phyloP scores from a whole-genome alignment of 2,888 invertebrate genomes.

The Baronia brevicornis region DNA sequence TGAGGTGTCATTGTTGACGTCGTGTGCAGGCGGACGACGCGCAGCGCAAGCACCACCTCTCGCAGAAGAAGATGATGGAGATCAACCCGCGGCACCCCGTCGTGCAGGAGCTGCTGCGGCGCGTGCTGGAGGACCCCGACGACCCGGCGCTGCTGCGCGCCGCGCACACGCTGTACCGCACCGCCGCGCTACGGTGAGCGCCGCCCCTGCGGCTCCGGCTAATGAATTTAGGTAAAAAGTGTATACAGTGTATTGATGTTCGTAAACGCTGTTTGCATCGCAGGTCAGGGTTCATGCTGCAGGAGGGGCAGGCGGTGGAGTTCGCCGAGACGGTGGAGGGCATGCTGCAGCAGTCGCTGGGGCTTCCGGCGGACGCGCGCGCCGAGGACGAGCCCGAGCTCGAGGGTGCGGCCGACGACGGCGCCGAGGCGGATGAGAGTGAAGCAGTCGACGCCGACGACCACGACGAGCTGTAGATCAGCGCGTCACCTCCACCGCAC shows the following conservation, averaged over 20 bases:
- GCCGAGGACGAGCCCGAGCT: constrained; percentile 29
- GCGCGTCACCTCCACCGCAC: constrained; percentile 6
- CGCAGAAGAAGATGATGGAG: constrained; percentile 97
- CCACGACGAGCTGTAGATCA: constrained; percentile 48
- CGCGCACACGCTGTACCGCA: constrained; percentile 92
- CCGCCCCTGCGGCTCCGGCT: constrained; percentile 13
- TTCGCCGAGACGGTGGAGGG: constrained; percentile 94
- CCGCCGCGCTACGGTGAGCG: constrained; percentile 82
- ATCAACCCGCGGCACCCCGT: constrained; percentile 98
- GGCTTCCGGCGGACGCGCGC: constrained; percentile 83
- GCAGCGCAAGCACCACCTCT: constrained; percentile 90
- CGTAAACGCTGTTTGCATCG: constrained; percentile 7
- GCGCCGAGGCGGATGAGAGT: constrained; percentile 19
- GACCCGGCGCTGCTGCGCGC: constrained; percentile 88
- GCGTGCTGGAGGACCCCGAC: constrained; percentile 85
- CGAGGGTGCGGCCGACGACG: constrained; percentile 23
- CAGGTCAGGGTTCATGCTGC: constrained; percentile 92
- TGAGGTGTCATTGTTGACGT: no score
- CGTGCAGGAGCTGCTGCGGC: constrained; percentile 88
- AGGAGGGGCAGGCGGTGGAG: constrained; percentile 75
- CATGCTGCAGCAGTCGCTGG: constrained; percentile 89
- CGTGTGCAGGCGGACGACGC: constrained; percentile 86
- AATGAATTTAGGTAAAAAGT: not conserved
- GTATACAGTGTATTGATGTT: not conserved
- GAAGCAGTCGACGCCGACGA: constrained; percentile 27